phyloP scores from a whole-genome alignment of 2,113 vertebrate species.

The Perognathus longimembris region DNA sequence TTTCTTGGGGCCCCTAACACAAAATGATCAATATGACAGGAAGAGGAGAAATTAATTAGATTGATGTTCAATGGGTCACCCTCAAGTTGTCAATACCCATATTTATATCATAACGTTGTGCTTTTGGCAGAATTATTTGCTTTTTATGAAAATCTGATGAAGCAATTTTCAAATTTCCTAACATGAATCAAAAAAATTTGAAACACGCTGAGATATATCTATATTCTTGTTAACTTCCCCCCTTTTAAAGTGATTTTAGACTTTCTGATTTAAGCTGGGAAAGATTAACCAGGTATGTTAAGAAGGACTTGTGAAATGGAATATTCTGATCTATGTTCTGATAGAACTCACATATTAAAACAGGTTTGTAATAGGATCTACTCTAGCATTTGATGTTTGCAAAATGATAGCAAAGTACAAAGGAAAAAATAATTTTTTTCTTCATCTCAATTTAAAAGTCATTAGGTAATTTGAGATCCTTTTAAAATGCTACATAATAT shows the following conservation, averaged over 20 bases:
- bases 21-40: conserved; percentile 66
- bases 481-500: not conserved
- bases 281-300: conserved; percentile 37
- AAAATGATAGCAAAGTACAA: conserved; percentile 9
- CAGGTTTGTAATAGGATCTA: not conserved
- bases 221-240: conserved; percentile 26
- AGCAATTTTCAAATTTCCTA: conserved; percentile 74
- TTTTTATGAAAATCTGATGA: conserved; percentile 79
- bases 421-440: conserved; percentile 40
- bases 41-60: conserved; percentile 73
- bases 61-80: conserved; percentile 57
- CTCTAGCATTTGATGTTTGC: not conserved
- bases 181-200: conserved; percentile 78
- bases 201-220: conserved; percentile 36
- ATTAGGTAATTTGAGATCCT: conserved; percentile 21
- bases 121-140: conserved; percentile 79
- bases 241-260: conserved; percentile 40
- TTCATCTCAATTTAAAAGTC: not conserved
- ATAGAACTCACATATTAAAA: not conserved
- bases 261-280: not conserved
- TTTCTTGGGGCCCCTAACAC: conserved; percentile 36
- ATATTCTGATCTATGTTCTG: conserved; percentile 25
- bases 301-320: conserved; percentile 16
- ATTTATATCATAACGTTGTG: conserved; percentile 74
- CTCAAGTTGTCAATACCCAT: conserved; percentile 70